phyloP scores from a whole-genome alignment of 2,797 vertebrate genomes.

The Sebastes wilsoni region DNA sequence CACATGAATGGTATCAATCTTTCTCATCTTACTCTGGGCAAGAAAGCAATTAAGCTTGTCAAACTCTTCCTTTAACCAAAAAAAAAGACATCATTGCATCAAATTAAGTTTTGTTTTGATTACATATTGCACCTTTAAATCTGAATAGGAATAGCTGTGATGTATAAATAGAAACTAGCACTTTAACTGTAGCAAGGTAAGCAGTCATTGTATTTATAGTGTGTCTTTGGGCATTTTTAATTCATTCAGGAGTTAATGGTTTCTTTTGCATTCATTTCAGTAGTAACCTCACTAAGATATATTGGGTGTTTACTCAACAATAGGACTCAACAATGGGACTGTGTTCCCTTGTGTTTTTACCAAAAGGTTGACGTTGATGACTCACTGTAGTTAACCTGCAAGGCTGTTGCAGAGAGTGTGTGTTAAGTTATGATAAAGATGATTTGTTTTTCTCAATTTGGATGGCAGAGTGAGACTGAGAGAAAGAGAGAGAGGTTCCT shows the following conservation, averaged over 20 bases:
- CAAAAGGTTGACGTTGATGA: conserved; percentile 7
- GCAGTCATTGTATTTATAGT: neutral
- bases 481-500: neutral
- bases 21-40: neutral
- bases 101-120: neutral
- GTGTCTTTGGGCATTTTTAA: neutral
- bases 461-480: neutral
- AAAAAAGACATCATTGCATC: neutral
- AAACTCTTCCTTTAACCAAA: neutral
- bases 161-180: neutral
- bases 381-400: conserved; percentile 37
- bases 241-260: neutral
- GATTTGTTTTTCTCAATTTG: conserved; percentile 35
- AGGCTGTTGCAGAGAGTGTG: neutral
- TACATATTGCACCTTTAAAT: conserved; percentile 63
- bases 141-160: conserved; percentile 17
- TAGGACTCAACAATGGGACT: neutral
- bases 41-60: neutral
- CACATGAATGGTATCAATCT: neutral
- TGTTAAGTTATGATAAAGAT: conserved; percentile 26
- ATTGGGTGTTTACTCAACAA: neutral
- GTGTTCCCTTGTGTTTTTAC: neutral
- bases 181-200: neutral
- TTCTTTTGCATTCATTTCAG: neutral
- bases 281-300: neutral